Evolutionary conservation across 2,797 vertebrate genomes (phyloP).

Genomic region (Eulemur coronatus): DNA sequence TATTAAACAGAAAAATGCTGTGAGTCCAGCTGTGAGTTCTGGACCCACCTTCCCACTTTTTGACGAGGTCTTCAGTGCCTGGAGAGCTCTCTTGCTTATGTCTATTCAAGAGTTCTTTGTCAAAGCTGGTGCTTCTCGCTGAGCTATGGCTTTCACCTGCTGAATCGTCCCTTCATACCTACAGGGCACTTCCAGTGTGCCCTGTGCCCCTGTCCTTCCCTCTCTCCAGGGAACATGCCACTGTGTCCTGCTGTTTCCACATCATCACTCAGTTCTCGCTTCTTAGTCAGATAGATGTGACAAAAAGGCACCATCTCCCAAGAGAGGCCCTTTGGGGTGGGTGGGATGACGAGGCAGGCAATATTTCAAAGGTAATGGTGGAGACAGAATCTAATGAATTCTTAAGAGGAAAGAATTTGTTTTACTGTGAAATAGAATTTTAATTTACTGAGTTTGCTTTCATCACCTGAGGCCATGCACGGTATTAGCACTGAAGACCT

Average conservation of each 20-base stretch:
- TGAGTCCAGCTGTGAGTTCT: not conserved
- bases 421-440: constrained; percentile 33
- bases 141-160: no score
- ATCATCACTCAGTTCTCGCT: not conserved
- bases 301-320: not conserved
- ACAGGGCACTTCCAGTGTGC: not conserved
- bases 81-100: not conserved
- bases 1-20: not conserved
- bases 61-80: not conserved
- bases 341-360: not conserved
- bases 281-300: not conserved
- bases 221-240: not conserved
- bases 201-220: not conserved
- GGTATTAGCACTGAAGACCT: not conserved
- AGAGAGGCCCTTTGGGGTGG: not conserved
- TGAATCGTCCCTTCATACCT: not conserved
- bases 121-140: not conserved
- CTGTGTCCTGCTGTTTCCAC: not conserved
- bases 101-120: not conserved
- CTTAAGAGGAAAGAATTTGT: constrained; percentile 41
- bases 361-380: constrained; percentile 1
- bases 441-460: not conserved
- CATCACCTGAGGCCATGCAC: not conserved
- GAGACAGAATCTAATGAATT: constrained; percentile 37
- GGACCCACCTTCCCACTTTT: not conserved